phyloP scores from a whole-genome alignment of 2,888 invertebrate species.

The Cheilosia impressa region DNA sequence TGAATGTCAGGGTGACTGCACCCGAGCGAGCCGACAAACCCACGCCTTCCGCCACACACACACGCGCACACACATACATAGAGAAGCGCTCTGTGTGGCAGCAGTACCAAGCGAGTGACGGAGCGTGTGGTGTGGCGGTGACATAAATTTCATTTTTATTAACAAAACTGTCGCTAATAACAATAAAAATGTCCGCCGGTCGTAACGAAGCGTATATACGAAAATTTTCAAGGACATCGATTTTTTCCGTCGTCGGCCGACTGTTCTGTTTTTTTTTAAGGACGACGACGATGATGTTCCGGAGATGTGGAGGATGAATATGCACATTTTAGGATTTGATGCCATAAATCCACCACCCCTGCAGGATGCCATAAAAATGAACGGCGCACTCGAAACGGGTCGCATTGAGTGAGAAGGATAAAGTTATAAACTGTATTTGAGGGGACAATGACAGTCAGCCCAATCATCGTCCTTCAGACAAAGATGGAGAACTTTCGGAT shows the following conservation, averaged over 20 bases:
- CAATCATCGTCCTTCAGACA: conserved; percentile 62
- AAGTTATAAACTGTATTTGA: conserved; percentile 6
- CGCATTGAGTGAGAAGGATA: conserved; percentile 61
- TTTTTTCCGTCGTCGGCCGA: conserved; percentile 50
- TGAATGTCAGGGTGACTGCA: conserved; percentile 73
- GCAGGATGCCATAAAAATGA: conserved; percentile 74
- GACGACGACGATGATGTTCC: conserved; percentile 43
- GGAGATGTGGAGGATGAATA: conserved; percentile 47
- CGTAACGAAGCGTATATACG: conserved; percentile 67
- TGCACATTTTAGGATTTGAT: conserved; percentile 63
- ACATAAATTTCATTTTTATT: conserved; percentile 79
- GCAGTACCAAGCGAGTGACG: conserved; percentile 53
- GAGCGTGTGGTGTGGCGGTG: conserved; percentile 75
- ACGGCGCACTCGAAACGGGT: conserved; percentile 59
- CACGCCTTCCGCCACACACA: conserved; percentile 14
- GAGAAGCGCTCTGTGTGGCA: conserved; percentile 25
- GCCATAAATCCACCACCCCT: conserved; percentile 74
- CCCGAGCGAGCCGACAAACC: conserved; percentile 26
- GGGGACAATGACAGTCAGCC: conserved; percentile 58
- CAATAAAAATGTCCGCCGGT: conserved; percentile 78
- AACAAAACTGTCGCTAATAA: conserved; percentile 78
- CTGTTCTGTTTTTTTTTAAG: conserved; percentile 20
- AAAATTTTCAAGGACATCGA: conserved; percentile 78
- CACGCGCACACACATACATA: conserved; percentile 8
- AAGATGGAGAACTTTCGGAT: conserved; percentile 59